Conservation (phyloP, 2,888 invertebrate species). For the Napeogenes inachia region DNA sequence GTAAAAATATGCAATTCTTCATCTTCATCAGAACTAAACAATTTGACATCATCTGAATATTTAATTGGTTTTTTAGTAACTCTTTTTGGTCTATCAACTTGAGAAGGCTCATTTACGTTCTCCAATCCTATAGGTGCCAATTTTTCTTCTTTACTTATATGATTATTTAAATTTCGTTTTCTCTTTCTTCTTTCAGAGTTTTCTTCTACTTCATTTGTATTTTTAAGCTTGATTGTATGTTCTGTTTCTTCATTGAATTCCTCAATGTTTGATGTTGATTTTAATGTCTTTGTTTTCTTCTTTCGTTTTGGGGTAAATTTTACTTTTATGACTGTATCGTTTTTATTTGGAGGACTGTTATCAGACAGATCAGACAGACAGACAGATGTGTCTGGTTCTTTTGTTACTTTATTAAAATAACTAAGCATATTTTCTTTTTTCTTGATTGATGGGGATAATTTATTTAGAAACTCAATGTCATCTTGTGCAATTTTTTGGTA, state of each 20-base stretch:
- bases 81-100: conserved; percentile 53
- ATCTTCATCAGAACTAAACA: conserved; percentile 67
- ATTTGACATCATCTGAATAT: conserved; percentile 50
- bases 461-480: conserved; percentile 69
- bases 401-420: conserved; percentile 76
- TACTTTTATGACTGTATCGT: conserved; percentile 52
- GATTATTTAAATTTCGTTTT: conserved; percentile 31
- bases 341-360: conserved; percentile 26
- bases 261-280: conserved; percentile 1
- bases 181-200: conserved; percentile 35
- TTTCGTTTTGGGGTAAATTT: conserved; percentile 52
- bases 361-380: conserved; percentile 35
- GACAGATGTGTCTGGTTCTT: conserved; percentile 38
- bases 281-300: conserved; percentile 43
- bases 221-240: not conserved
- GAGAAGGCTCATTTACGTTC: conserved; percentile 15
- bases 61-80: conserved; percentile 59
- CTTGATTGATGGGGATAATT: conserved; percentile 76
- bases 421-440: conserved; percentile 79
- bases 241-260: not conserved
- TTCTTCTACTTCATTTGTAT: conserved; percentile 20
- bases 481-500: conserved; percentile 46
- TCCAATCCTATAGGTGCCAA: conserved; percentile 11
- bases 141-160: conserved; percentile 14
- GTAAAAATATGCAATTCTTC: conserved; percentile 67